Percentiles rank a stretch among this genome's conserved stretches.
These are phyloP conservation scores for Drosophila cardini DNA, from an alignment of 1,140 invertebrate genomes.

Conservation along the genomic window DNA sequence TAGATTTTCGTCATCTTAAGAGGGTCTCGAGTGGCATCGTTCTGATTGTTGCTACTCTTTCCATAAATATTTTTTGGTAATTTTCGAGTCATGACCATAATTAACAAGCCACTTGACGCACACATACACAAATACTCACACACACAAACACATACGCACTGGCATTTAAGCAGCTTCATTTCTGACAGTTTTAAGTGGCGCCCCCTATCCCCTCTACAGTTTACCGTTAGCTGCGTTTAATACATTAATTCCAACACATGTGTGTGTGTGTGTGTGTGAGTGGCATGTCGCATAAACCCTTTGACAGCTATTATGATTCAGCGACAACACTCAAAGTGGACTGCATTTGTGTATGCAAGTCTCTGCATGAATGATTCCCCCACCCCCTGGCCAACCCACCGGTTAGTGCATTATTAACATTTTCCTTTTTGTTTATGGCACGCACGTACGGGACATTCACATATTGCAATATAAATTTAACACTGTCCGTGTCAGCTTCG, in stretches of 20 bases:
- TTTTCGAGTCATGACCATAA: slow-evolving; percentile 63
- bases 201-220: slow-evolving; percentile 26
- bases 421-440: slow-evolving; percentile 36
- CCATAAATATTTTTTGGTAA: slow-evolving; percentile 51
- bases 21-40: slow-evolving; percentile 49
- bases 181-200: slow-evolving; percentile 63
- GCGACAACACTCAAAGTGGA: slow-evolving; percentile 18
- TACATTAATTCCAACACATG: slow-evolving; percentile 46
- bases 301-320: slow-evolving; percentile 15
- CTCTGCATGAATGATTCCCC: not conserved
- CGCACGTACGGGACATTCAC: slow-evolving; percentile 33
- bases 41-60: slow-evolving; percentile 48
- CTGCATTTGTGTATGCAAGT: slow-evolving; percentile 29
- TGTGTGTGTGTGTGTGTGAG: slow-evolving; percentile 8
- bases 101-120: slow-evolving; percentile 79
- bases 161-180: slow-evolving; percentile 41
- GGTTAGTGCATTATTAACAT: slow-evolving; percentile 10
- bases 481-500: slow-evolving; percentile 24
- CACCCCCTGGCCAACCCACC: not conserved
- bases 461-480: slow-evolving; percentile 44
- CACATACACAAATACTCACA: slow-evolving; percentile 17
- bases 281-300: slow-evolving; percentile 22
- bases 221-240: slow-evolving; percentile 53
- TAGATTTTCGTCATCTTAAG: slow-evolving; percentile 59
- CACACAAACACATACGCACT: slow-evolving; percentile 14